Conservation (phyloP, 2,113 vertebrate species). For the Helogale parvula region DNA sequence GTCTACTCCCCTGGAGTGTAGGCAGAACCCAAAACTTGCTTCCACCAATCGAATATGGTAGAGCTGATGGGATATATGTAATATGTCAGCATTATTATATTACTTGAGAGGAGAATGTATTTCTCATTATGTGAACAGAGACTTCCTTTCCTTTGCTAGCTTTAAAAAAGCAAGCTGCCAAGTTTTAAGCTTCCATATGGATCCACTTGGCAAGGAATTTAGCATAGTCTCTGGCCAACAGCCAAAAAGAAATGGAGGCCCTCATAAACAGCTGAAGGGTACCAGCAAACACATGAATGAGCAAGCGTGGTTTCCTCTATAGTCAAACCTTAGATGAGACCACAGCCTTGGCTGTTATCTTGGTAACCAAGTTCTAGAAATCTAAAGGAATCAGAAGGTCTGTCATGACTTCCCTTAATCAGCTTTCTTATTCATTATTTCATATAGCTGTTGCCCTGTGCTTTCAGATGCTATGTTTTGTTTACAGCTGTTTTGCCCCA, state of each 20-base stretch:
- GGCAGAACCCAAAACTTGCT: neutral
- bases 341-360: neutral
- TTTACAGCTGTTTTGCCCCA: constrained; percentile 76
- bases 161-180: neutral
- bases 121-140: neutral
- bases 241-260: neutral
- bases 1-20: neutral
- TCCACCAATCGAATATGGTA: neutral
- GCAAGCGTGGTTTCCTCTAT: neutral
- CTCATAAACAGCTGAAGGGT: neutral
- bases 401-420: constrained; percentile 47
- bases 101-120: neutral
- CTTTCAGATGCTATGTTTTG: constrained; percentile 59
- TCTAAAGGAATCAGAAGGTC: constrained; percentile 51
- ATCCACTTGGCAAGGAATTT: neutral
- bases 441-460: constrained; percentile 47
- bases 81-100: neutral
- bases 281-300: neutral
- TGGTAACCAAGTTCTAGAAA: constrained; percentile 37
- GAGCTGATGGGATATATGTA: neutral
- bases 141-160: too few relatives aligned
- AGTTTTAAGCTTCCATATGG: neutral
- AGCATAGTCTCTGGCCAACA: neutral
- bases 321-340: neutral
- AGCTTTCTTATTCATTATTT: constrained; percentile 59